Evolutionary conservation across 2,888 invertebrate species (phyloP), one percentile per base, ranked within the genome.

Genomic region (Stomorhina lunata): DNA sequence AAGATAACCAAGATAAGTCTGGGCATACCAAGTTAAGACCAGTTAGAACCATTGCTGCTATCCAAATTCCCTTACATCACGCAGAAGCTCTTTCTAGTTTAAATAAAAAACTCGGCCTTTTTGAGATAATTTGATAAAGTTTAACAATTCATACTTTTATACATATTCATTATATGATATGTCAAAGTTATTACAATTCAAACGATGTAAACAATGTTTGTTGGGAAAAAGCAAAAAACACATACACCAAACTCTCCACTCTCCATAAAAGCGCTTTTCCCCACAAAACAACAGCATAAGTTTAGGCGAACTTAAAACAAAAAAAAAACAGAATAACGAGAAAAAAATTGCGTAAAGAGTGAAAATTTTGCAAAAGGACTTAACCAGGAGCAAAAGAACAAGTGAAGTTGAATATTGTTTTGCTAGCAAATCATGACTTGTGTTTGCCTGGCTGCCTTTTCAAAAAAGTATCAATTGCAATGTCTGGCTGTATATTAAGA

Each of bases 401-500:
- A 27, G 10, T 50, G 3, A 25, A 53, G 53, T 53, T 37, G 37
- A 37, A 53, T 22, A 34, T 22, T 25, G 10, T n/a, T n/a, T 25
- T 22, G 57, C n/a, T 10, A 17, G 2, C 57, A 15, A 59, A 48
- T 6, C 2, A 61, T 15, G 25, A 29, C 15, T 29, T 61, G 53
- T 43, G 48, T 3, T 32, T 57, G 59, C 10, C 15, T 40, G 32
- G 25, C 45, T 68, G 32, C 61, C n/a, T n/a, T n/a, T n/a, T n/a
- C n/a, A n/a, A n/a, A 53, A 12, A 9, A 25, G n/a, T 43, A 22
- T 17, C 53, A 15, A 34, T 48, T 32, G 32, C 57, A 63, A 22
- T 61, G 50, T 69, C 25, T 63, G 77, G 17, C 61, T 72, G 78
- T 79, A 81, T 79, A 81, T 72, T 76, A 79, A 79, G 61, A 75